Percentiles rank a stretch among this genome's conserved stretches.
phyloP scores from a whole-genome alignment of 2,797 vertebrate genomes.

The Enteromius unitaeniatus region DNA sequence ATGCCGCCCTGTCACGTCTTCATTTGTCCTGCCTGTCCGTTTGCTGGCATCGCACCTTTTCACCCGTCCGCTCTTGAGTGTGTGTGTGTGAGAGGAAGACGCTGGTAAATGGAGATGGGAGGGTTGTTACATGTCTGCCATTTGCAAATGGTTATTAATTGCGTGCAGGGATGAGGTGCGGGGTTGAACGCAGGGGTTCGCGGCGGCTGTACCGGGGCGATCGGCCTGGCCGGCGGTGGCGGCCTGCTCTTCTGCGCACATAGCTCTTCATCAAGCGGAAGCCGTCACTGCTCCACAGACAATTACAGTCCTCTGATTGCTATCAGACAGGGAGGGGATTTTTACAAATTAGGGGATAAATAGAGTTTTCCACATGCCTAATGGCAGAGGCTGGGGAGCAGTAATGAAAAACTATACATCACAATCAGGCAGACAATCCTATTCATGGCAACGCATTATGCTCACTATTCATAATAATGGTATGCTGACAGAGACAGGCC shows the following conservation, averaged over 20 bases:
- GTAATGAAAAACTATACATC: conserved; percentile 99
- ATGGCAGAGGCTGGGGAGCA: conserved; percentile 93
- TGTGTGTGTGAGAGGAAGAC: conserved; percentile 32
- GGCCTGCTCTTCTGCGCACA: conserved; percentile 78
- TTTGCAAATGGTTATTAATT: conserved; percentile 97
- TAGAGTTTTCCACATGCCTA: conserved; percentile 98
- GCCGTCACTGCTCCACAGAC: conserved; percentile 91
- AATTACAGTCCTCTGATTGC: conserved; percentile 99
- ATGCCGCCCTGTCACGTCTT: conserved; percentile 72
- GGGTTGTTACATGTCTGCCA: conserved; percentile 90
- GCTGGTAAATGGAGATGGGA: conserved; percentile 55
- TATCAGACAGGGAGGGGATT: conserved; percentile 94
- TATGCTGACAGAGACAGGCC: conserved; percentile 77
- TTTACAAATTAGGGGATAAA: conserved; percentile 99
- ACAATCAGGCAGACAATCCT: conserved; percentile 98
- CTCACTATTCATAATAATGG: conserved; percentile 92
- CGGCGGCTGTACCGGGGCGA: conserved; percentile 73
- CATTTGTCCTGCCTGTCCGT: conserved; percentile 77
- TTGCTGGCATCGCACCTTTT: conserved; percentile 38
- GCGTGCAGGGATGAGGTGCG: conserved; percentile 70
- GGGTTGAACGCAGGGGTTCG: conserved; percentile 67
- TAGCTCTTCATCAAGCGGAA: conserved; percentile 98
- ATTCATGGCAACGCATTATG: conserved; percentile 96
- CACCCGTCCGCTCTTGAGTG: neutral
- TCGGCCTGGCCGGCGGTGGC: conserved; percentile 68